These are phyloP conservation scores for Pyrgilauda ruficollis DNA, from an alignment of 2,113 vertebrate genomes.

Conservation along the genomic window DNA sequence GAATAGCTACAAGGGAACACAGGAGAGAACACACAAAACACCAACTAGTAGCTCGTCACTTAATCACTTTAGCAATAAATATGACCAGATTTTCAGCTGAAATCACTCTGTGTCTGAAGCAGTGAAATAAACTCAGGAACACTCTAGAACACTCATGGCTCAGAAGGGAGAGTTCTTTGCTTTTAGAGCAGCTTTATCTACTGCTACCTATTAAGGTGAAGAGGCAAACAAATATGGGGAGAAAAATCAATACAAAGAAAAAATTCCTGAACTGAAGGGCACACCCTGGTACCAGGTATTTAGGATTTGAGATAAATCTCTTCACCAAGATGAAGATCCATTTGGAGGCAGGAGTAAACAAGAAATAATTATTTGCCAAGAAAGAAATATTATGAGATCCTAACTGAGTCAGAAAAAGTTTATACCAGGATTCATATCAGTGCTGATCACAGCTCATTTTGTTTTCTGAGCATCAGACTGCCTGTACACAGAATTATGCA, in stretches of 20 bases:
- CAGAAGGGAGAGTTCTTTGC: background rate
- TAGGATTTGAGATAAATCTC: background rate
- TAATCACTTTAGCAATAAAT: background rate
- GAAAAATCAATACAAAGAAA: background rate
- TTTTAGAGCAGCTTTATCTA: background rate
- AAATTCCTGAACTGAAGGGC: background rate
- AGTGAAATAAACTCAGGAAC: background rate
- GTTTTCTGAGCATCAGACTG: background rate
- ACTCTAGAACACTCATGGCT: accelerated
- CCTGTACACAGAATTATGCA: background rate
- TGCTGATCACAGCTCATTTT: background rate
- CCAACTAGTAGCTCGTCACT: background rate
- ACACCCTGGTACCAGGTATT: background rate
- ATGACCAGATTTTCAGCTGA: background rate
- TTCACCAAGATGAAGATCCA: background rate
- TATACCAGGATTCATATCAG: background rate
- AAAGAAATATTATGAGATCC: background rate
- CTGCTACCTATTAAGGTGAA: background rate
- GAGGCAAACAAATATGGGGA: background rate
- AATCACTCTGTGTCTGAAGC: background rate
- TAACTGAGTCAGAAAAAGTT: background rate
- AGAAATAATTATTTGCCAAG: background rate
- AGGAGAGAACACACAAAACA: background rate
- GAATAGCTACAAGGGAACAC: background rate
- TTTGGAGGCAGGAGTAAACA: background rate